These are phyloP conservation scores for Ormia ochracea DNA, from an alignment of 2,888 invertebrate genomes.

Conservation along the genomic window DNA sequence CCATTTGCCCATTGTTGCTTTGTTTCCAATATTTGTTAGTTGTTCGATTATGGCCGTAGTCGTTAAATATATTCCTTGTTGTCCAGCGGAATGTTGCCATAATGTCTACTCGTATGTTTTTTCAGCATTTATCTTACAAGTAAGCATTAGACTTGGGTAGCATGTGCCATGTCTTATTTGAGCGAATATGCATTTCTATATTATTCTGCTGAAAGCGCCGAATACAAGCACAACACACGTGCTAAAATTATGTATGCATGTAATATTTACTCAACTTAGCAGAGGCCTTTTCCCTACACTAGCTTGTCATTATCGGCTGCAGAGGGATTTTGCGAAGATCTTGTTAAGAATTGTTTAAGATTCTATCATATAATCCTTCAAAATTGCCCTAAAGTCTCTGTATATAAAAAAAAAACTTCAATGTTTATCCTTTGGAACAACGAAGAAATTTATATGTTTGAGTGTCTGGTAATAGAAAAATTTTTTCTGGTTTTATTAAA, in stretches of 20 bases:
- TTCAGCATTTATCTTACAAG: not conserved
- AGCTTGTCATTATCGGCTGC: not conserved
- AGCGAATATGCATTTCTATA: conserved; percentile 4
- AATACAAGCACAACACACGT: conserved; percentile 51
- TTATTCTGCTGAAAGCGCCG: conserved; percentile 26
- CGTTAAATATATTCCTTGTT: conserved; percentile 34
- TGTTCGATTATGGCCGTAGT: not conserved
- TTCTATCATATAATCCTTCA: no score
- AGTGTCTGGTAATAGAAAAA: no score
- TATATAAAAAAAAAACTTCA: no score
- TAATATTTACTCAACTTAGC: conserved; percentile 29
- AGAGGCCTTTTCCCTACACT: conserved; percentile 1
- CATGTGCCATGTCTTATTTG: conserved; percentile 50
- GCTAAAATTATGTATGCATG: conserved; percentile 52
- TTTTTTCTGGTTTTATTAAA: no score
- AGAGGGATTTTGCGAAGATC: not conserved
- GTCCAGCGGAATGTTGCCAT: conserved; percentile 55
- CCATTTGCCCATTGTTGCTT: conserved; percentile 35
- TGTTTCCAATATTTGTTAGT: not conserved
- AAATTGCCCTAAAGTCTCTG: no score
- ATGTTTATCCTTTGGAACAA: no score
- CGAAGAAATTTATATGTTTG: no score
- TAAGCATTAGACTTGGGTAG: conserved; percentile 40
- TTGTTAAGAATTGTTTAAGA: no score
- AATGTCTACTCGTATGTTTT: conserved; percentile 50